phyloP scores from a whole-genome alignment of 2,113 vertebrate genomes.

The Cyphomyrus discorhynchus region DNA sequence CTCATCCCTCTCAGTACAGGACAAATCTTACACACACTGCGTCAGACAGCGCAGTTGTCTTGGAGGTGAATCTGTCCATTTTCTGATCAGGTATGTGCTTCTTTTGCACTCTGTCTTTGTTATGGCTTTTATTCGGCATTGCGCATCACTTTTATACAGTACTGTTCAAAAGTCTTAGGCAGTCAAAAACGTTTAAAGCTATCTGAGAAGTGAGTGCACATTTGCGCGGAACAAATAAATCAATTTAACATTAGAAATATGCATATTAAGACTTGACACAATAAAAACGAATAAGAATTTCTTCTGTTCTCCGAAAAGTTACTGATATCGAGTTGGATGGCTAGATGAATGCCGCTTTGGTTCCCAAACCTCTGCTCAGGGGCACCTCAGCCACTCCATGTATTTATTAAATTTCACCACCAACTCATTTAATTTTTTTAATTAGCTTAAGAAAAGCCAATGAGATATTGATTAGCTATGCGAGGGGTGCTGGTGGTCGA shows the following conservation, averaged over 20 bases:
- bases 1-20: background rate
- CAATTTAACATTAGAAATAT: background rate
- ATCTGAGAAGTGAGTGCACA: background rate
- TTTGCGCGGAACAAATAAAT: background rate
- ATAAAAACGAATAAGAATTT: background rate
- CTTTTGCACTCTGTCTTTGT: background rate
- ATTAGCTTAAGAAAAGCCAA: background rate
- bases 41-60: background rate
- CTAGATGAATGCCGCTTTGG: background rate
- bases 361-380: background rate
- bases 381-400: background rate
- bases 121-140: background rate
- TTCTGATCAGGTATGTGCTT: background rate
- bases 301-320: background rate
- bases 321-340: background rate
- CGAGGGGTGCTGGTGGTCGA: background rate
- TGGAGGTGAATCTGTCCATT: background rate
- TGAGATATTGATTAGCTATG: background rate
- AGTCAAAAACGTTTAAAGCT: background rate
- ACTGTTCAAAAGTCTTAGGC: background rate
- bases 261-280: background rate
- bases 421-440: background rate
- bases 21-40: background rate
- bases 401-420: background rate
- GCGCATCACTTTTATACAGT: background rate